Percentiles rank a stretch among this genome's conserved stretches.
These are phyloP conservation scores for Diorhabda elongata DNA, from an alignment of 1,140 invertebrate genomes.

Conservation along the genomic window DNA sequence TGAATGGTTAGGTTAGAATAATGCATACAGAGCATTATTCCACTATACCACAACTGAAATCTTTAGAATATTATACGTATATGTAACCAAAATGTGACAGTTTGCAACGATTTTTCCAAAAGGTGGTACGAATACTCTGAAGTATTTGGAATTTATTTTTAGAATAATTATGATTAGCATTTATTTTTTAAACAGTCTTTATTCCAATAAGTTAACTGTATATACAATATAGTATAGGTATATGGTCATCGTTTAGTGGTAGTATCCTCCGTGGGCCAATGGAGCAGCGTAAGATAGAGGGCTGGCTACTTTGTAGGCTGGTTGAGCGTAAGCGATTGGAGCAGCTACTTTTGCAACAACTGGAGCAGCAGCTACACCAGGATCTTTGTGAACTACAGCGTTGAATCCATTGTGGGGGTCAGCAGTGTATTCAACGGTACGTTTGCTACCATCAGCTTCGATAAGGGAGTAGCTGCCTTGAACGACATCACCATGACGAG, in stretches of 20 bases:
- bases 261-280: background rate
- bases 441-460: constrained; percentile 51
- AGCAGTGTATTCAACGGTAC: constrained; percentile 52
- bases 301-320: constrained; percentile 5
- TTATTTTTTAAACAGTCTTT: background rate
- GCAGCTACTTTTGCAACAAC: background rate
- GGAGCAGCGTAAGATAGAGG: background rate
- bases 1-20: too few species aligned
- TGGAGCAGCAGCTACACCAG: constrained; percentile 11
- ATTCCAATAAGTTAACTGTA: background rate
- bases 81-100: too few species aligned
- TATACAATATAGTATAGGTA: background rate
- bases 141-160: too few species aligned
- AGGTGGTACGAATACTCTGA: too few species aligned
- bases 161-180: background rate
- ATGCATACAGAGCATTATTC: too few species aligned
- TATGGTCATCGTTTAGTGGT: background rate
- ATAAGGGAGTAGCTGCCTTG: constrained; percentile 49
- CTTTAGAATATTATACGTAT: too few species aligned
- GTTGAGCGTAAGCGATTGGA: constrained; percentile 31
- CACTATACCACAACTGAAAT: too few species aligned
- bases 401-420: constrained; percentile 49
- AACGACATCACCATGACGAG: constrained; percentile 1
- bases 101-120: too few species aligned
- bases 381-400: constrained; percentile 31